Evolutionary conservation across 2,113 vertebrate species (phyloP), one percentile per base, ranked within the genome.

Genomic region (Sitta europaea): DNA sequence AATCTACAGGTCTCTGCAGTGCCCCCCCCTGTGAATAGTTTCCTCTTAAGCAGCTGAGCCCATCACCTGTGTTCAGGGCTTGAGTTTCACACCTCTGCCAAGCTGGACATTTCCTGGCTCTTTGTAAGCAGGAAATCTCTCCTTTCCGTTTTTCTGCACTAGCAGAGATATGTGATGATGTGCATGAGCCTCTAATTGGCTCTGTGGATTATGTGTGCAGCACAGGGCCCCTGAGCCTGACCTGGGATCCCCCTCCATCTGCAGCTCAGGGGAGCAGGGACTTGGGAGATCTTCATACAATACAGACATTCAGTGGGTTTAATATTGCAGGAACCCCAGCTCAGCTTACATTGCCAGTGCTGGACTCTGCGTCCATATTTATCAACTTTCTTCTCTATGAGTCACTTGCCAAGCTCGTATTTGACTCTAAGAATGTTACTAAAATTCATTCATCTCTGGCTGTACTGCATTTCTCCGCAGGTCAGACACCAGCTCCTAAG

Each of bases 401-500:
- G 51, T 81, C 87, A 11, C 73, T 78, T 35, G 31, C 55, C 65
- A 74, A 84, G 28, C 57, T 43, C 25, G 0, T 47, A 4, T 72
- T 72, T 43, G n/a, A 43, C 28, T 82, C 22, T 15, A n/a, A 88
- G 90, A 86, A 53, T 15, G 10, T 76, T 53, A 23, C 67, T 57
- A 5, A 59, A 68, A 72, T 75, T 38, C 62, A 14, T 85, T 75
- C 28, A 35, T 50, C 70, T 75, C 40, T 71, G 50, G 21, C 73
- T 36, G 42, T 4, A 2, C 47, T 58, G 27, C 61, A 5, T 58
- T 94, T 90, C 67, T 88, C 77, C 78, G 55, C 57, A 9, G 92
- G 51, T 91, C 84, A 87, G 73, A 62, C 72, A 73, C 51, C 28
- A 67, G 33, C 33, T 72, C 87, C 57, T 59, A n/a, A 42, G 73